Base-by-base conservation (phyloP, 2,113 vertebrate species). In the Panurus biarmicus region DNA sequence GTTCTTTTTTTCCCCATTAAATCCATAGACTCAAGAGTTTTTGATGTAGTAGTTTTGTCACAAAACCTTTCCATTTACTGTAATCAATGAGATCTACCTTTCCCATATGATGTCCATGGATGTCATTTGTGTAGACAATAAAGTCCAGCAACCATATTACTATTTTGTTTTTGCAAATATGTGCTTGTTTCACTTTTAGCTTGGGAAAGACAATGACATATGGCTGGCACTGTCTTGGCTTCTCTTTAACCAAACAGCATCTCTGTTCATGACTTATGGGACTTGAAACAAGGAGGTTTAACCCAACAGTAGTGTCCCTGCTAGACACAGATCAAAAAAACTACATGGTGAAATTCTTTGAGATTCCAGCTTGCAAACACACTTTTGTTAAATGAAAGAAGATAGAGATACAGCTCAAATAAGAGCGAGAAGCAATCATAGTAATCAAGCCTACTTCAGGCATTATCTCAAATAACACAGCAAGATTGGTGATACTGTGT, bases 11-110 rank as follows among this genome's bases (percentile, higher is more conserved):
- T 40, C 2, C 2, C 2, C 42, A 70, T 45, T 64, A 95, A 96
- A 96, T 88, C 84, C 91, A 95, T 73, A 96, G 87, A 90, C 90
- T 96, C 70, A 94, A 87, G 62, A 67, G 61, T 95, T 97, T 97
- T 95, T 73, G 57, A 85, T 72, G 51, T 45, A 79, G 50, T 54
- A 75, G 54, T 83, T 95, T 54, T 93, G 71, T 87, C 93, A 96
- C 86, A 81, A 83, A 83, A 42, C n/a, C 73, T 84, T 87, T 72
- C 62, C n/a, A 14, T 66, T 90, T 93, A 9, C 66, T 82, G 45
- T 71, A 93, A 95, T 72, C 92, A 79, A 81, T 36, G 80, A 66
- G 71, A 51, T n/a, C 18, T 36, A 47, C 24, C 33, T 78, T 86
- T 80, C 48, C 66, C 25, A 29, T 36, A n/a, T 69, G 53, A 90